Conservation (phyloP, 2,797 vertebrate species). For the Gobio occitaniae region DNA sequence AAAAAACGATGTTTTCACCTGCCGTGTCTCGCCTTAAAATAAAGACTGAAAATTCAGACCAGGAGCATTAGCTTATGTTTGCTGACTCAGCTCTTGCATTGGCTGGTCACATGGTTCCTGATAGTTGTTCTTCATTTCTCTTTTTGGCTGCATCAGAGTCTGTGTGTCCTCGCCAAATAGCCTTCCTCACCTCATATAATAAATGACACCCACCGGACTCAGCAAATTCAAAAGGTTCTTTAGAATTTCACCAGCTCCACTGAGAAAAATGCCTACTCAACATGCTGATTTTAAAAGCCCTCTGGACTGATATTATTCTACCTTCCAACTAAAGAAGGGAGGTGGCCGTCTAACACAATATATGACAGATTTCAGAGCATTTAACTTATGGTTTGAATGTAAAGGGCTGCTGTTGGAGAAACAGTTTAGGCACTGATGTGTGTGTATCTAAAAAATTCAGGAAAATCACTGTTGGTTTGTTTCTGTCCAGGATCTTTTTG, state of each 20-base stretch:
- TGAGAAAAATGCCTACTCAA: slow-evolving; percentile 25
- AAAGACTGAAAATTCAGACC: background rate
- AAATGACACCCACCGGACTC: slow-evolving; percentile 47
- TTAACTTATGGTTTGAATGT: background rate
- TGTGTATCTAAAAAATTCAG: background rate
- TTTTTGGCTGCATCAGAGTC: background rate
- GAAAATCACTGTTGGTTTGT: too few relatives aligned
- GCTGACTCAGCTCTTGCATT: background rate
- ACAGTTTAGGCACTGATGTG: background rate
- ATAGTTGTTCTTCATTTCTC: background rate
- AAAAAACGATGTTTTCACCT: too few relatives aligned
- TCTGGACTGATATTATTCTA: slow-evolving; percentile 33
- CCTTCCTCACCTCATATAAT: slow-evolving; percentile 47
- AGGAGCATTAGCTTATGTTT: background rate
- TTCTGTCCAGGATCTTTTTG: too few relatives aligned
- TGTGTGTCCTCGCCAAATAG: slow-evolving; percentile 41
- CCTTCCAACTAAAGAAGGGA: background rate
- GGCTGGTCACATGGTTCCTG: background rate
- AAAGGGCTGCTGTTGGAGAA: background rate
- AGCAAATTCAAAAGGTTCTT: slow-evolving; percentile 24
- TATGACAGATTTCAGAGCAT: background rate
- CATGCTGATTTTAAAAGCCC: slow-evolving; percentile 45
- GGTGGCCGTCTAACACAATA: slow-evolving; percentile 4
- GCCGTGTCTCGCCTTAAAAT: too few relatives aligned
- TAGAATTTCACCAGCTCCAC: slow-evolving; percentile 41